phyloP scores from a whole-genome alignment of 2,797 vertebrate genomes.

The Oophaga sylvatica region DNA sequence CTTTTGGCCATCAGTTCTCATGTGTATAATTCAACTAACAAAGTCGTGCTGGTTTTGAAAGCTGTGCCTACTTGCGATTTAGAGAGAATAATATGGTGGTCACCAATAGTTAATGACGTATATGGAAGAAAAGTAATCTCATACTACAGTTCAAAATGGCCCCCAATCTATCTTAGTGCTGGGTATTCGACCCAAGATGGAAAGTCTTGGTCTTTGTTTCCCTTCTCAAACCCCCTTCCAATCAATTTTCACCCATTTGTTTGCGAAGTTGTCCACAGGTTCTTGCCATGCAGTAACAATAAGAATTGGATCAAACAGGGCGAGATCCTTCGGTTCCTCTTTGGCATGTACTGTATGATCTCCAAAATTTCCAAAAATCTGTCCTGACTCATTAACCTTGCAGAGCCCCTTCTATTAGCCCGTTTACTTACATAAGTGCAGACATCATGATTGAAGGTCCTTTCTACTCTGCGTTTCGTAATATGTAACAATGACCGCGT shows the following conservation, averaged over 20 bases:
- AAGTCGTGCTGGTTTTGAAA: no score
- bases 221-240: neutral
- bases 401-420: neutral
- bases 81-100: no score
- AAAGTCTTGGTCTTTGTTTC: no score
- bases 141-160: no score
- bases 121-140: no score
- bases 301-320: neutral
- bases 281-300: neutral
- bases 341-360: neutral
- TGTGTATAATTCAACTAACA: no score
- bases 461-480: constrained; percentile 1
- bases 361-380: neutral
- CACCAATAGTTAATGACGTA: no score
- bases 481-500: neutral
- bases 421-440: neutral
- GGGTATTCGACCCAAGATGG: no score
- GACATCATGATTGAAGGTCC: neutral
- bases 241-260: no score
- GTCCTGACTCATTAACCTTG: neutral
- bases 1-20: no score
- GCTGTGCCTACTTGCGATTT: no score
- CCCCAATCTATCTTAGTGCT: no score
- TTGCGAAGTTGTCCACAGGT: neutral
- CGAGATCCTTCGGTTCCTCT: neutral